Conservation (phyloP, 2,888 invertebrate species). For the Synergus gifuensis region DNA sequence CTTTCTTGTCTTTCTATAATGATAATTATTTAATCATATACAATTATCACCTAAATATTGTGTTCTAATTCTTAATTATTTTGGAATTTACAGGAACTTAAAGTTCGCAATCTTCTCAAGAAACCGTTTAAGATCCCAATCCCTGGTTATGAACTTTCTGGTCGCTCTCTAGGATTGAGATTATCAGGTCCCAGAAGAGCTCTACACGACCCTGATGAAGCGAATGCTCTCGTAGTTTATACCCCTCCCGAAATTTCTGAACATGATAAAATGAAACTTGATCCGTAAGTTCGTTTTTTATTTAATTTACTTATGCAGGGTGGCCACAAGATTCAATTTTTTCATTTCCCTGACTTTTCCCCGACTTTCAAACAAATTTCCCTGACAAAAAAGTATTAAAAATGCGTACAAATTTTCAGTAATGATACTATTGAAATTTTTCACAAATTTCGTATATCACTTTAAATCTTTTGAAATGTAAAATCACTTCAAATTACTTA, state of each 20-base stretch:
- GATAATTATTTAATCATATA: background rate
- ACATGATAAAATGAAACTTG: conserved; percentile 92
- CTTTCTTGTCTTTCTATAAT: conserved; percentile 37
- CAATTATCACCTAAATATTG: background rate
- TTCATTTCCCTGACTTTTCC: no score
- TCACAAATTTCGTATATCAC: no score
- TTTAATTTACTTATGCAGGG: background rate
- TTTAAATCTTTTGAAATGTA: no score
- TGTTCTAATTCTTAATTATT: conserved; percentile 10
- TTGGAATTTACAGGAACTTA: conserved; percentile 82
- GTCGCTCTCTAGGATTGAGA: conserved; percentile 89
- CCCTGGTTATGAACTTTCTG: conserved; percentile 89
- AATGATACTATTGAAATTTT: no score
- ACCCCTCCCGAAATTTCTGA: conserved; percentile 90
- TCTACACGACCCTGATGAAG: conserved; percentile 94
- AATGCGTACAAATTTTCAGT: no score
- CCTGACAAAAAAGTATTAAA: no score
- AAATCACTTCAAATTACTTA: no score
- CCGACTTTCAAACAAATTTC: no score
- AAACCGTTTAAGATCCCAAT: conserved; percentile 96
- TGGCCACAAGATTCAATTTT: no score
- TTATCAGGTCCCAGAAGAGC: conserved; percentile 82
- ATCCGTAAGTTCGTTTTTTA: conserved; percentile 79
- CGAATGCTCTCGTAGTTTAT: conserved; percentile 94
- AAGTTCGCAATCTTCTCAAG: conserved; percentile 89